Base-by-base conservation (phyloP, 1,140 invertebrate species). In the Cotesia chilonis region DNA sequence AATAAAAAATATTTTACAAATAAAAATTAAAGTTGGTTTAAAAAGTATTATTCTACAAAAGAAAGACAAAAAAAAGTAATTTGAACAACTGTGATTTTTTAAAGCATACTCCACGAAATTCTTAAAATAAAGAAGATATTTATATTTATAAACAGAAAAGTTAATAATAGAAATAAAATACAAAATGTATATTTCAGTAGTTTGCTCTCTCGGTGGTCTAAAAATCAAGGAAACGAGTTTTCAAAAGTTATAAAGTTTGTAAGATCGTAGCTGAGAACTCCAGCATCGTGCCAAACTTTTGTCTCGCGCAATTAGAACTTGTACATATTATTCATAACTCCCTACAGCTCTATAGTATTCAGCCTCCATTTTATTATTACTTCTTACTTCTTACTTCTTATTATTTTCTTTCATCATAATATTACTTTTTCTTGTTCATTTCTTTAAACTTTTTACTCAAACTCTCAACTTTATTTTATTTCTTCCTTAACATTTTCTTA, bases 221-320 rank as follows among this genome's bases (percentile, higher is more conserved):
- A 51, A 37, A 65, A 47, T 14, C 41, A 17, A 17, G 63, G n/a
- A 14, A 47, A 47, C 12, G 38, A 37, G 35, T 65, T 51, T 7
- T 54, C 14, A 17, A 6, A 64, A 74, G 68, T 60, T 66, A 41
- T 51, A 74, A 74, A 74, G 63, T 74, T 74, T 68, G 51, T 64
- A 47, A n/a, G 67, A 55, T 70, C 51, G 35, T 66, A 41, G 14
- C 41, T 47, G 41, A 54, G 14, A 54, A 64, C 61, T 65, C 41
- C 66, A 0, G 6, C 10, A 51, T 51, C 10, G 36, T 47, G 67
- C 68, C 68, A 74, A 76, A 81, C 77, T 84, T 85, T 83, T 81
- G 82, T 85, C 83, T 82, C 79, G 83, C 78, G 81, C 81, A 86
- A 86, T 86, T 85, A 86, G 77, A 85, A 86, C 77, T 84, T 82